Evolutionary conservation across 2,113 vertebrate species (phyloP), one percentile per base, ranked within the genome.

Genomic region (Amphilophus citrinellus): DNA sequence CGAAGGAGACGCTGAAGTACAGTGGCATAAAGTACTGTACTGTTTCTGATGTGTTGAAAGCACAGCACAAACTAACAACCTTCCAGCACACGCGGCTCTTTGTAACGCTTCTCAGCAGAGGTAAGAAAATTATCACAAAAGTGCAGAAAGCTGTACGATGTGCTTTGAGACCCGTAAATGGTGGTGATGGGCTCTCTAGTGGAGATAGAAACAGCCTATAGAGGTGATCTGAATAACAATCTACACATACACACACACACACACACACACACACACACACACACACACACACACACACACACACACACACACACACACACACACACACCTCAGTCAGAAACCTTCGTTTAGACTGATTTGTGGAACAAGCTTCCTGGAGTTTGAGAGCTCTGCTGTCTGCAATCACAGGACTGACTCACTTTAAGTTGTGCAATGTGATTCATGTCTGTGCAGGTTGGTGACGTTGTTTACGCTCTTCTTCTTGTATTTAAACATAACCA

Each of bases 391-490:
- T 1, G 9, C 6, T 7, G 24, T 86, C 60, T 85, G 68, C 8
- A 27, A 85, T 86, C 77, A 84, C 75, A 80, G 85, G 80, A 53
- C 62, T 89, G 85, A 86, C 85, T 94, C 92, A 79, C 84, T 83
- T 83, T 39, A 68, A 79, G 82, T 85, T 91, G 87, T 86, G 91
- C 84, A 83, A 88, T 73, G 80, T 76, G 85, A 89, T 81, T 91
- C 93, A 13, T 93, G 94, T 93, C 91, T 7, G 73, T 87, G 89
- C 92, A 91, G 83, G 92, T 79, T 53, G 3, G 32, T 79, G 78
- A 82, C 10, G 60, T 44, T 85, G 89, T 87, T 59, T 82, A 65
- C 50, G 71, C 73, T 83, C 83, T 76, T 35, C 59, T 50, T 79
- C 53, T 50, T 22, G 62, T 79, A 78, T 35, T 63, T 83, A 89